Evolutionary conservation across 1,140 invertebrate species (phyloP).

Genomic region (Sycophila sp.): DNA sequence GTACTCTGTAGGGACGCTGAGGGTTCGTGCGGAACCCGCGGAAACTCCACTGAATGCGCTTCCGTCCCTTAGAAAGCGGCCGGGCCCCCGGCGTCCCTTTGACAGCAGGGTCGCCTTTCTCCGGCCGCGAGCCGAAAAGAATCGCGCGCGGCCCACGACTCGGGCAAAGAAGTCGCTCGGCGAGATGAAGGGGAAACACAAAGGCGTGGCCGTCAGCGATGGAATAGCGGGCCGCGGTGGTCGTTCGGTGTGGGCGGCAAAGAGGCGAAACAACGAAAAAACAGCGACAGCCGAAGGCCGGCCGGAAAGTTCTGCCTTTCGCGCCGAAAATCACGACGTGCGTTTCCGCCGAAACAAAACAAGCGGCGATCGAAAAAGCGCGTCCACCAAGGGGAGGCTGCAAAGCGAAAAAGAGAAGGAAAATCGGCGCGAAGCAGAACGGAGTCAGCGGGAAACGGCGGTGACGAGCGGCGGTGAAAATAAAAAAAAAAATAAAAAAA

Average conservation of each 20-base stretch:
- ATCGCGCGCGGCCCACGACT: not conserved
- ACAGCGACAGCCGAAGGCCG: too few relatives aligned
- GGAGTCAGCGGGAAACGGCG: not conserved
- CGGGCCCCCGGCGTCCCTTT: not conserved
- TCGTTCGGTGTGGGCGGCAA: not conserved
- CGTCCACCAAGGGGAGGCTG: not conserved
- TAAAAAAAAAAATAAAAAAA: too few relatives aligned
- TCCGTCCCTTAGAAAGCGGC: not conserved
- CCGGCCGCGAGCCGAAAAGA: not conserved
- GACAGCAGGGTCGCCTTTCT: not conserved
- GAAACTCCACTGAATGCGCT: slow-evolving; percentile 1
- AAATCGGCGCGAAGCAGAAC: not conserved
- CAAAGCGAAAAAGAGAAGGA: not conserved
- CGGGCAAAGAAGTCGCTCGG: not conserved
- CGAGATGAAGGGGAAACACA: not conserved
- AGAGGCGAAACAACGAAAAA: not conserved
- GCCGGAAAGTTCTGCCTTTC: too few relatives aligned
- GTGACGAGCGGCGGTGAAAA: not conserved
- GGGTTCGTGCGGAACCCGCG: not conserved
- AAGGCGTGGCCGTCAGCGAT: not conserved
- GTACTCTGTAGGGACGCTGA: too few relatives aligned
- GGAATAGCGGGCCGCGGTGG: not conserved
- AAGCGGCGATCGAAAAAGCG: not conserved
- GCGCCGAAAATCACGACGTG: not conserved
- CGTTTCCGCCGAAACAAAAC: not conserved